Base-by-base conservation (phyloP, 2,888 invertebrate species). In the Lithophane semibrunnea region DNA sequence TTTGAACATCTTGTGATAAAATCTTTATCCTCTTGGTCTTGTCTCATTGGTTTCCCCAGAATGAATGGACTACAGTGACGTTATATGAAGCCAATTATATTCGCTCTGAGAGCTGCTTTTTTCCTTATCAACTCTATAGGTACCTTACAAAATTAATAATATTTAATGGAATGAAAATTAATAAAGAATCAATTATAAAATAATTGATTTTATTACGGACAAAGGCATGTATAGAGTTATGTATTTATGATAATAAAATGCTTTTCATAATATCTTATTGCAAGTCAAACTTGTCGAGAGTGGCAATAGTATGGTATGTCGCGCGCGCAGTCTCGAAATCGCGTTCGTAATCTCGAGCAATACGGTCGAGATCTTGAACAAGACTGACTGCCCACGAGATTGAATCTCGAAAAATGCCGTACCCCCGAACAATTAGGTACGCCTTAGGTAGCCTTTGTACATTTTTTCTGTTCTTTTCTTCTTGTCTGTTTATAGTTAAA, bases 21-120 rank as follows among this genome's bases (percentile, higher is more conserved):
- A 47, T 37, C 21, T 12, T 47, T 76, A 79, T 79, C 70, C 56
- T 79, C 16, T 49, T 69, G 8, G 29, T 29, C 3, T 4, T 42
- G 24, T 49, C 54, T 69, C 29, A 29, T 58, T 42, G 79, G 58
- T 13, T 58, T 49, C 16, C 13, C 70, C 76, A 42, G 16, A 69
- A 49, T 68, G 49, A 76, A 29, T 29, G 5, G 2, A 21, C 12
- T 64, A 12, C 12, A 37, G 2, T 54, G 8, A 54, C 10, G 37
- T 37, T 47, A 47, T 47, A 47, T 18, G 47, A 18, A 47, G 5
- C 9, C 18, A 52, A 21, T 47, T 37, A 21, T 44, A 49, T 24
- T 24, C 4, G 3, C 21, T 52, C 37, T 64, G 49, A 58, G 49
- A 52, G 12, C 16, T 37, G 71, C 13, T 10, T n/a, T 75, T 77